Percentiles rank a stretch among this genome's conserved stretches.
Evolutionary conservation across 2,888 invertebrate species (phyloP).

Genomic region (Perdita meconis): DNA sequence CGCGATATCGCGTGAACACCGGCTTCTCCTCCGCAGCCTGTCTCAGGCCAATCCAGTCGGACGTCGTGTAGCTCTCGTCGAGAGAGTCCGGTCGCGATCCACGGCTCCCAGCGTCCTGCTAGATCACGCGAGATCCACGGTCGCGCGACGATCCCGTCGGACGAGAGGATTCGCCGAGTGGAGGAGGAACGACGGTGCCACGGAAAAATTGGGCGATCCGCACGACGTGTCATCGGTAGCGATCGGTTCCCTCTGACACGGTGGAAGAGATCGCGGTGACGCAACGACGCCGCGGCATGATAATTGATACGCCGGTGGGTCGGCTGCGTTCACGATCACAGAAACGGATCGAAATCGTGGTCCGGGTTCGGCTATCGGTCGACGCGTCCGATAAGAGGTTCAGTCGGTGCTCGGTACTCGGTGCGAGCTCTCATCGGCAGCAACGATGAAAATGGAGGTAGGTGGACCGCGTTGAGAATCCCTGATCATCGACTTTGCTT

Average conservation of each 20-base stretch:
- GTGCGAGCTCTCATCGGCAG: slow-evolving; percentile 35
- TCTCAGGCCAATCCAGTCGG: slow-evolving; percentile 41
- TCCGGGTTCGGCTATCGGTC: slow-evolving; percentile 53
- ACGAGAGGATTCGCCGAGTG: no score
- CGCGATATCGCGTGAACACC: slow-evolving; percentile 8
- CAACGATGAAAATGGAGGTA: slow-evolving; percentile 79
- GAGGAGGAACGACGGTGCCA: no score
- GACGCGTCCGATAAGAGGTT: slow-evolving; percentile 60
- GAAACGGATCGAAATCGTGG: slow-evolving; percentile 59
- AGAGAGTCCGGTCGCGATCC: not conserved
- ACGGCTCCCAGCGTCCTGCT: slow-evolving; percentile 13
- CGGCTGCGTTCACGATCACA: slow-evolving; percentile 60
- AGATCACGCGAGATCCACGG: not conserved
- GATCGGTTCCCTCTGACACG: not conserved
- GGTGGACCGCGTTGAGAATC: slow-evolving; percentile 43
- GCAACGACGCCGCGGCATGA: slow-evolving; percentile 68
- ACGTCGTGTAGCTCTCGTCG: not conserved
- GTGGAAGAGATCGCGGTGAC: slow-evolving; percentile 48
- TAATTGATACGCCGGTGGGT: slow-evolving; percentile 57
- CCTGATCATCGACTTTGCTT: no score
- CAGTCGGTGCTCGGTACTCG: slow-evolving; percentile 34
- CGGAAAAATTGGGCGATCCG: no score
- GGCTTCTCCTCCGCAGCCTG: not conserved
- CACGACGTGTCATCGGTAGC: no score
- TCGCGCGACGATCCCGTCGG: no score